Evolutionary conservation across 2,888 invertebrate species (phyloP), one percentile per base, ranked within the genome.

Genomic region (Alcis repandata): DNA sequence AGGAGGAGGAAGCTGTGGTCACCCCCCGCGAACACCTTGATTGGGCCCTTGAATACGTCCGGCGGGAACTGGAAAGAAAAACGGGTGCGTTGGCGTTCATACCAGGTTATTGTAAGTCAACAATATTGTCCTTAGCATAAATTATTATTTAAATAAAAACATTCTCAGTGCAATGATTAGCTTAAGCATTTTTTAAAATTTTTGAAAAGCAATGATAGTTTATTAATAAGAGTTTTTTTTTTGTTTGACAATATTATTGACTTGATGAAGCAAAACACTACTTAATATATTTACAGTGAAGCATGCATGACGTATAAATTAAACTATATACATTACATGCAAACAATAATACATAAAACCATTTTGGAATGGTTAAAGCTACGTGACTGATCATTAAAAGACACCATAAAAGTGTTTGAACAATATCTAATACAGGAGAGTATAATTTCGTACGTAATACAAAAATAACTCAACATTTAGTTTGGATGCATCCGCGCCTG

Each of bases 1-100:
- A 97, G 94, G 1, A 96, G 94, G 7, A 97, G 95, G 84, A 98
- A 97, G 76, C 97, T 97, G 82, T 98, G 97, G 90, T 98, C 97
- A 8, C 98, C 98, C 4, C 98, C 98, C 27, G 96, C 96, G 79
- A 95, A 97, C 75, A 98, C 94, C 74, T 94, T 94, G 63, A 94
- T 92, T 0, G 95, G 90, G 8, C 94, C 91, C 61, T 79, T 85
- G 74, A 91, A 85, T 33, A 82, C 64, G 1, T 91, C 90, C n/a
- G 75, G 76, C 2, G 87, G 68, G 63, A 90, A 89, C 92, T 92
- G 86, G 27, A 82, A 86, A 68, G 63, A 57, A 36, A 49, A 57
- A 51, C 19, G 2, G 15, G 0, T 1, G 7, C n/a, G 19, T 38
- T 52, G 52, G 53, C 46, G 59, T 13, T 13, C 48, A 54, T 60